phyloP scores from a whole-genome alignment of 2,113 vertebrate genomes.

The Etia nguti region DNA sequence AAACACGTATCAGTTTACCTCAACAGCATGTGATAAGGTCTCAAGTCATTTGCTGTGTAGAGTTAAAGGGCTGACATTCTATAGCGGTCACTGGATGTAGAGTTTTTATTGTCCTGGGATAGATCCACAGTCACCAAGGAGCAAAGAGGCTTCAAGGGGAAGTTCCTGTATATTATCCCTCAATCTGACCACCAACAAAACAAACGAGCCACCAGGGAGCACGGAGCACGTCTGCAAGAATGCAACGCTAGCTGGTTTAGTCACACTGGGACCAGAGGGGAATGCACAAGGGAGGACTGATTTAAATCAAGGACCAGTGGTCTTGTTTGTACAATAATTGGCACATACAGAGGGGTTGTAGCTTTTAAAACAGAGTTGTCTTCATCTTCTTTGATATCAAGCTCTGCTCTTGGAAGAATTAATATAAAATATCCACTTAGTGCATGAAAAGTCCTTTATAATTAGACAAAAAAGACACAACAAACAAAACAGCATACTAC shows the following conservation, averaged over 20 bases:
- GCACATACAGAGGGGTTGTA: not conserved
- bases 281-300: not conserved
- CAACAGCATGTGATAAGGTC: not conserved
- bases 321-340: not conserved
- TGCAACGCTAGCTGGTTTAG: constrained; percentile 1
- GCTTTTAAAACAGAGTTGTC: not conserved
- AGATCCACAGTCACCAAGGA: constrained; percentile 47
- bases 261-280: constrained; percentile 14
- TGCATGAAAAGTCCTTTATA: not conserved
- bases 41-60: constrained; percentile 7
- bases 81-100: constrained; percentile 5
- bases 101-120: constrained; percentile 51
- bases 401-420: not conserved
- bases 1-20: constrained; percentile 29
- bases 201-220: constrained; percentile 64
- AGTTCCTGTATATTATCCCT: constrained; percentile 55
- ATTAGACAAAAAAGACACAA: not conserved
- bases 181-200: constrained; percentile 54
- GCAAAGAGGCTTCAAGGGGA: constrained; percentile 34
- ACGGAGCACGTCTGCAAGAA: constrained; percentile 25
- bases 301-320: not conserved
- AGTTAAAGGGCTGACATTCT: constrained; percentile 27
- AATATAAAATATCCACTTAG: not conserved
- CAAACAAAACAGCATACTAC: not conserved
- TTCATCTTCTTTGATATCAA: not conserved